Percentiles rank a stretch among this genome's conserved stretches.
These are phyloP conservation scores for Condylostylus longicornis DNA, from an alignment of 1,140 invertebrate genomes.

Conservation along the genomic window DNA sequence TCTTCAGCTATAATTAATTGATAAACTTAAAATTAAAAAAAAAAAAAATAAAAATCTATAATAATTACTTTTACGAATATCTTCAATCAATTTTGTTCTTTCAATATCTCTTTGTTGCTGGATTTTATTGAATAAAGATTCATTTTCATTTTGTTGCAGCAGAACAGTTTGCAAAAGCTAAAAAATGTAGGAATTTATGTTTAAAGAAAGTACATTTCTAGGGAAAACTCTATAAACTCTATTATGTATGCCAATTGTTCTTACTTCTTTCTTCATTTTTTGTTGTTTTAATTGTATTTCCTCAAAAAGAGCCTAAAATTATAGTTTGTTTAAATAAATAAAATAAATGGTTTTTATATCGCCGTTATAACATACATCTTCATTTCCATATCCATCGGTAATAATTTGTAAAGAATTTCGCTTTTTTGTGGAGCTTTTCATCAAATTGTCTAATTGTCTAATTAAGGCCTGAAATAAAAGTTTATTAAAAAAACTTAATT, in stretches of 20 bases:
- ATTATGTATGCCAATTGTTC: not conserved
- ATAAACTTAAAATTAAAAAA: not conserved
- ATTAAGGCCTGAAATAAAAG: conserved; percentile 1
- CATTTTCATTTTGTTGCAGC: conserved; percentile 45
- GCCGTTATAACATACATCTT: not conserved
- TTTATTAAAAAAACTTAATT: not conserved
- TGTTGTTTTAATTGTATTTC: conserved; percentile 2
- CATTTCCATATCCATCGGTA: conserved; percentile 1
- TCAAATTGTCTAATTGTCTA: not conserved
- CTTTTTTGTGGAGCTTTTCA: not conserved
- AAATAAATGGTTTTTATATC: not conserved
- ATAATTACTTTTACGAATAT: conserved; percentile 33
- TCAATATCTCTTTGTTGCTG: conserved; percentile 48
- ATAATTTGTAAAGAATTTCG: not conserved
- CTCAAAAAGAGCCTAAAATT: conserved; percentile 1
- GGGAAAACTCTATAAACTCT: too few relatives aligned
- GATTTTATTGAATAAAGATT: conserved; percentile 46
- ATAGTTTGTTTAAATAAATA: not conserved
- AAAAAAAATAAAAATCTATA: not conserved
- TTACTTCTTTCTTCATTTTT: conserved; percentile 4
- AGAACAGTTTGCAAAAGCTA: conserved; percentile 45
- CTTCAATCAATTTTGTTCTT: conserved; percentile 40
- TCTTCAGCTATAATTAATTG: conserved; percentile 37
- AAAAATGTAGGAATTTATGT: conserved; percentile 12
- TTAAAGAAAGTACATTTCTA: conserved; percentile 2